Conservation (phyloP, 2,797 vertebrate species). For the Philypnodon macrostomus region DNA sequence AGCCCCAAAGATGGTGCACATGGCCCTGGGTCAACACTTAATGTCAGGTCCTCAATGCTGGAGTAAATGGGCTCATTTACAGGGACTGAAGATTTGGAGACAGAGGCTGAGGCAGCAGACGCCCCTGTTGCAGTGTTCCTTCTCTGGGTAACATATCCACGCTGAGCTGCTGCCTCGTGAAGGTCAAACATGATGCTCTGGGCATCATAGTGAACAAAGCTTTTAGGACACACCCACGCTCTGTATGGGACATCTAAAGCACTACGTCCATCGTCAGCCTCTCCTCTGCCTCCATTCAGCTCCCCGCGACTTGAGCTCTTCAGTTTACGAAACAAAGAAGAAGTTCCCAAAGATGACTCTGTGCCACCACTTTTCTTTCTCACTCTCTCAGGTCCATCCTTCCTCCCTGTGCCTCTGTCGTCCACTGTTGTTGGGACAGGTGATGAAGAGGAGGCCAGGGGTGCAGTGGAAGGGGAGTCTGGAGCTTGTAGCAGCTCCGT, state of each 20-base stretch:
- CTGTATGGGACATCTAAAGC: constrained; percentile 56
- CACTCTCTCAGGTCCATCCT: constrained; percentile 69
- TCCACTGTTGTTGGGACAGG: constrained; percentile 51
- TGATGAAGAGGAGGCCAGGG: constrained; percentile 50
- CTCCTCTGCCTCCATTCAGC: constrained; percentile 68
- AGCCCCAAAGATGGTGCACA: constrained; percentile 25
- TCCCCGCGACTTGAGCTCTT: constrained; percentile 76
- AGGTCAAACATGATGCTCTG: constrained; percentile 92
- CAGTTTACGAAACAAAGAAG: constrained; percentile 88
- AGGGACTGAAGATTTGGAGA: constrained; percentile 63
- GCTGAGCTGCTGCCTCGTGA: constrained; percentile 79
- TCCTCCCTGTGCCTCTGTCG: constrained; percentile 53
- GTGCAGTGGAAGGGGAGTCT: constrained; percentile 28
- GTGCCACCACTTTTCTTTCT: constrained; percentile 81
- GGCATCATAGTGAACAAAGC: constrained; percentile 89
- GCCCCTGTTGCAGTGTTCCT: constrained; percentile 91
- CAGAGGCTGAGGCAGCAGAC: constrained; percentile 83
- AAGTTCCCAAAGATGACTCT: constrained; percentile 81
- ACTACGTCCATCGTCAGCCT: constrained; percentile 64
- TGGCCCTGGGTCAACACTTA: constrained; percentile 40
- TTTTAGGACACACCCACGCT: constrained; percentile 85
- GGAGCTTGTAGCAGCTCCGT: constrained; percentile 71
- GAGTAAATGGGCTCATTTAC: constrained; percentile 77
- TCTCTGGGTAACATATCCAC: constrained; percentile 75
- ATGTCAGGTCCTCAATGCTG: constrained; percentile 84